Evolutionary conservation across 64 coral and sea anemone genomes (phyloP).

Genomic region (Montipora efflorescens): DNA sequence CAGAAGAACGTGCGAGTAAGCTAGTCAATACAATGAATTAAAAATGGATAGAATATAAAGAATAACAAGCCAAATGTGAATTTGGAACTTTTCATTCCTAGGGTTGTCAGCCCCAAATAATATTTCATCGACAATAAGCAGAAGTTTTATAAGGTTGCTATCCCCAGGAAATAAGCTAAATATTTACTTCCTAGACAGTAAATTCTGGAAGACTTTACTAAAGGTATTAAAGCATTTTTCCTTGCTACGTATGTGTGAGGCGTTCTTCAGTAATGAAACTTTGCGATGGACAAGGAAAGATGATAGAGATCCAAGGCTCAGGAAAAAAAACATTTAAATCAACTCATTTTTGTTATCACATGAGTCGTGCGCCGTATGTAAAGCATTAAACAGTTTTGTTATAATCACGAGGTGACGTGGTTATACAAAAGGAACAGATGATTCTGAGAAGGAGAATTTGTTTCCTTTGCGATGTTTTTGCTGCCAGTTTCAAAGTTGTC

Average conservation of each 20-base stretch:
- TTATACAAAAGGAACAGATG: background rate
- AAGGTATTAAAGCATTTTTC: background rate
- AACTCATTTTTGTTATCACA: background rate
- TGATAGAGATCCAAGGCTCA: too few species aligned
- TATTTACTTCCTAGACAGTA: constrained; percentile 1
- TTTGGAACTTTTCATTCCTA: background rate
- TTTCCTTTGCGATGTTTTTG: background rate
- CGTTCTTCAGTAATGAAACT: too few species aligned
- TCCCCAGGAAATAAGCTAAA: constrained; percentile 23
- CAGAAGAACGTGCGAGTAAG: background rate
- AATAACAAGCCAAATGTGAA: too few species aligned
- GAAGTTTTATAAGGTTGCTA: background rate
- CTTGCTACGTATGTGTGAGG: background rate
- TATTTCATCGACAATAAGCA: background rate
- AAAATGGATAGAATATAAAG: background rate
- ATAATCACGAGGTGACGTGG: background rate
- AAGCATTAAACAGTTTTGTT: background rate
- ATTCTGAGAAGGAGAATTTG: background rate
- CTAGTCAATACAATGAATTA: background rate
- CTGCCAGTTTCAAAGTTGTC: too few species aligned
- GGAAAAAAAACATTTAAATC: background rate
- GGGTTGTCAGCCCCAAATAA: background rate
- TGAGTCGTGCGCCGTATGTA: background rate
- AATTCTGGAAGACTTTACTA: background rate
- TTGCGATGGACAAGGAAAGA: too few species aligned